These are phyloP conservation scores for Chalcosyrphus nemorum DNA, from an alignment of 2,888 invertebrate genomes.

Conservation along the genomic window DNA sequence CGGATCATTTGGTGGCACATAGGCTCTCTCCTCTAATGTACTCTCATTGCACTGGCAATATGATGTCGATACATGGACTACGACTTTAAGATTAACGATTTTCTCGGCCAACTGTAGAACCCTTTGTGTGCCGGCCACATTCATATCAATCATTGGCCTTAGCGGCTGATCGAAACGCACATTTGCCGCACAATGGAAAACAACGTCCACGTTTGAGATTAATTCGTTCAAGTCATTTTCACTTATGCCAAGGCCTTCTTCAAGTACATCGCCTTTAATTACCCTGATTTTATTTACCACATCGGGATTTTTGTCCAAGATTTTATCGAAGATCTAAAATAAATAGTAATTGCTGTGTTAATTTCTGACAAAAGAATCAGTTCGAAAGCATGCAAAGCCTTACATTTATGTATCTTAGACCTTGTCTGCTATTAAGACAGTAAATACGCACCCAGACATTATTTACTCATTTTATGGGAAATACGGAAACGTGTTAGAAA, in stretches of 20 bases:
- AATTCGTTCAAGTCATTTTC: conserved; percentile 84
- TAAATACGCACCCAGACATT: background rate
- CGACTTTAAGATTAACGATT: conserved; percentile 87
- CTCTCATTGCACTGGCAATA: conserved; percentile 94
- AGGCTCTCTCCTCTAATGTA: conserved; percentile 90
- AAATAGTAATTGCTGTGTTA: conserved; percentile 43
- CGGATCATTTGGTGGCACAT: conserved; percentile 86
- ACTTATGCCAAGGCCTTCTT: conserved; percentile 85
- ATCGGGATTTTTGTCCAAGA: conserved; percentile 84
- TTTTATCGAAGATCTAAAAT: conserved; percentile 83
- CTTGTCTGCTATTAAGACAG: background rate
- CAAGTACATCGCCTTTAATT: conserved; percentile 86
- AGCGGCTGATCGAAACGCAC: conserved; percentile 94
- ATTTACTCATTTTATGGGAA: background rate
- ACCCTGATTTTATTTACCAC: conserved; percentile 86
- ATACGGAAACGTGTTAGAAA: conserved; percentile 26
- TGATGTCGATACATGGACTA: conserved; percentile 95
- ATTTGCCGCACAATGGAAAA: conserved; percentile 94
- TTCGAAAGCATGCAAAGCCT: background rate
- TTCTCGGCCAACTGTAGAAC: conserved; percentile 89
- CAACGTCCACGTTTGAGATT: conserved; percentile 85
- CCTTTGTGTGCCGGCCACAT: conserved; percentile 90
- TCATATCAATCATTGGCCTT: conserved; percentile 91
- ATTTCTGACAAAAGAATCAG: conserved; percentile 7
- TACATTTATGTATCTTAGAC: background rate